Conservation (phyloP, 2,888 invertebrate genomes). For the Apodemia zela region DNA sequence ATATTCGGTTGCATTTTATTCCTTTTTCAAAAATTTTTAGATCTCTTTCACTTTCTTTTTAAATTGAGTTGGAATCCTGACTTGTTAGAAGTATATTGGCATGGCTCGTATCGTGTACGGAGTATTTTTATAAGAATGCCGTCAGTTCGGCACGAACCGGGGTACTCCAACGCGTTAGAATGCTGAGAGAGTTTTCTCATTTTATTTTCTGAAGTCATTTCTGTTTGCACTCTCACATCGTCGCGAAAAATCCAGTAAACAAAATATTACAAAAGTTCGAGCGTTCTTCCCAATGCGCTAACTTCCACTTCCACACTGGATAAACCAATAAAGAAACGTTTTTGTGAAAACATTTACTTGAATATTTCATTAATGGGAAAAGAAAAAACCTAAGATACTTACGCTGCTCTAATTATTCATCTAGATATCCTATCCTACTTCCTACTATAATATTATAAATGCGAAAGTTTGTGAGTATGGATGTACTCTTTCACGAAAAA, state of each 20-base stretch:
- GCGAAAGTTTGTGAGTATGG: too few relatives aligned
- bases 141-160: conserved; percentile 4
- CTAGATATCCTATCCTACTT: too few relatives aligned
- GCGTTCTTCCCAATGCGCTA: background rate
- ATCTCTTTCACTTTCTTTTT: conserved; percentile 8
- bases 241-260: conserved; percentile 19
- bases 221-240: conserved; percentile 21
- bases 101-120: background rate
- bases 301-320: background rate
- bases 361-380: background rate
- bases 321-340: too few relatives aligned
- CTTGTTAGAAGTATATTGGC: conserved; percentile 15
- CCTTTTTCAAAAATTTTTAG: background rate
- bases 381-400: background rate
- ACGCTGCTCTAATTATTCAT: too few relatives aligned
- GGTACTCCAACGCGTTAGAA: conserved; percentile 13
- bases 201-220: conserved; percentile 24
- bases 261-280: conserved; percentile 21
- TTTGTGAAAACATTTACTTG: too few relatives aligned
- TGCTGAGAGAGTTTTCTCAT: conserved; percentile 22
- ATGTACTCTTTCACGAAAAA: too few relatives aligned
- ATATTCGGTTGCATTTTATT: background rate
- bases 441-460: too few relatives aligned
- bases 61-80: conserved; percentile 10
- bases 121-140: conserved; percentile 11